Evolutionary conservation across 1,140 invertebrate genomes (phyloP).

Genomic region (Augochlora pura): DNA sequence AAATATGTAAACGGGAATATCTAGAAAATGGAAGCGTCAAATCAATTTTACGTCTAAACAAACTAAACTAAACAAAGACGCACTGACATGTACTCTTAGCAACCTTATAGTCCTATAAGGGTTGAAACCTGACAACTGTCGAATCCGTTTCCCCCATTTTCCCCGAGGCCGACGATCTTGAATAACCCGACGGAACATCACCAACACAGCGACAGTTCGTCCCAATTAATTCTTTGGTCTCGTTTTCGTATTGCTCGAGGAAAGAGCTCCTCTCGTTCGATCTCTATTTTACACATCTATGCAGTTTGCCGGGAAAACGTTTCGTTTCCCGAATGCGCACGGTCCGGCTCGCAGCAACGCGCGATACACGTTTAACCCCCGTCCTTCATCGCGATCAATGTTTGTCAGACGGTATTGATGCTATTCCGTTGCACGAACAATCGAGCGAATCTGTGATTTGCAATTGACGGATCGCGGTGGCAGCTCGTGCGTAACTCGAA

Average conservation of each 20-base stretch:
- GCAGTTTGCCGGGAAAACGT: background rate
- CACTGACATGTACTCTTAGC: no score
- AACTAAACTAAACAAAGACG: no score
- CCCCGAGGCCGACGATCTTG: background rate
- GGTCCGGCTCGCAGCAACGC: background rate
- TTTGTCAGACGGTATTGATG: conserved; percentile 19
- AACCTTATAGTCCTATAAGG: no score
- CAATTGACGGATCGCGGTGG: background rate
- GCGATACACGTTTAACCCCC: background rate
- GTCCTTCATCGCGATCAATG: conserved; percentile 9
- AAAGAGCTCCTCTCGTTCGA: background rate
- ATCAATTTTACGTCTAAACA: no score
- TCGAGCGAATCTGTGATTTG: conserved; percentile 2
- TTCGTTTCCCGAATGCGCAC: background rate
- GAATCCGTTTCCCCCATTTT: background rate
- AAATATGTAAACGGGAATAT: no score
- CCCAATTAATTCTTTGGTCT: background rate
- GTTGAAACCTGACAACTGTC: no score
- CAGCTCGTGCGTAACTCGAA: background rate
- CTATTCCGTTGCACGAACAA: conserved; percentile 9
- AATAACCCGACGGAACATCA: background rate
- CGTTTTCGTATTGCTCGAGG: background rate
- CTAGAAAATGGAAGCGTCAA: no score
- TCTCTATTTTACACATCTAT: background rate
- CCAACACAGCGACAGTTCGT: background rate